Evolutionary conservation across 2,797 vertebrate genomes (phyloP).

Genomic region (Xiphorhynchus erythropygius): DNA sequence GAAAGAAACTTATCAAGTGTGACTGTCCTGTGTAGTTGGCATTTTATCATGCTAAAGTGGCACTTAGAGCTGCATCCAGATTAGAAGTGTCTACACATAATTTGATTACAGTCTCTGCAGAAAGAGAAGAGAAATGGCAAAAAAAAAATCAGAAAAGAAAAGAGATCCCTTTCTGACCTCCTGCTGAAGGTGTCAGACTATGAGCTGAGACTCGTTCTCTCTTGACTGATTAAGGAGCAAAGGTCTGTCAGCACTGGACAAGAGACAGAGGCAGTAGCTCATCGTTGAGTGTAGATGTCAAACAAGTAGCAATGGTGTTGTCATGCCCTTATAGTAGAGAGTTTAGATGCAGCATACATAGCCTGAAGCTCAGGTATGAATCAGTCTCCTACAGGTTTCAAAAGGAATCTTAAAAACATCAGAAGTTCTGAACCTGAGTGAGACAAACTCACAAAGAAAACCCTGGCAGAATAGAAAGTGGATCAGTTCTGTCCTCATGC

Average conservation of each 20-base stretch:
- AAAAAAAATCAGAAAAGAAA: neutral
- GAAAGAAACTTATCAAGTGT: neutral
- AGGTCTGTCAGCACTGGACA: neutral
- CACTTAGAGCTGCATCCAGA: neutral
- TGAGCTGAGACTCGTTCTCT: neutral
- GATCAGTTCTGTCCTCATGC: neutral
- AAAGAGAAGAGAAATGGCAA: neutral
- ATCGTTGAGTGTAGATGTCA: neutral
- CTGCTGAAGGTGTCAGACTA: neutral
- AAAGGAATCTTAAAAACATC: neutral
- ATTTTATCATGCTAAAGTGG: neutral
- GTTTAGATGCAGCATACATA: neutral
- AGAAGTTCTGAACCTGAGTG: neutral
- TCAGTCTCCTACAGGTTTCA: neutral
- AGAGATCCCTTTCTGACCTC: neutral
- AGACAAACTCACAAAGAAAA: neutral
- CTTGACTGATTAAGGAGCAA: neutral
- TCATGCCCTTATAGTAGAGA: neutral
- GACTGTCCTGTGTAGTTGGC: neutral
- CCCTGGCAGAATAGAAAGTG: neutral
- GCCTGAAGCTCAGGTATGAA: neutral
- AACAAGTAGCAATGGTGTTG: fast-evolving
- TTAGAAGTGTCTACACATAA: neutral
- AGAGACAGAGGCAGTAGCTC: neutral
- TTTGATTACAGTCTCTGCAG: neutral